Conservation (phyloP, 2,113 vertebrate species). For the Eolophus roseicapilla region DNA sequence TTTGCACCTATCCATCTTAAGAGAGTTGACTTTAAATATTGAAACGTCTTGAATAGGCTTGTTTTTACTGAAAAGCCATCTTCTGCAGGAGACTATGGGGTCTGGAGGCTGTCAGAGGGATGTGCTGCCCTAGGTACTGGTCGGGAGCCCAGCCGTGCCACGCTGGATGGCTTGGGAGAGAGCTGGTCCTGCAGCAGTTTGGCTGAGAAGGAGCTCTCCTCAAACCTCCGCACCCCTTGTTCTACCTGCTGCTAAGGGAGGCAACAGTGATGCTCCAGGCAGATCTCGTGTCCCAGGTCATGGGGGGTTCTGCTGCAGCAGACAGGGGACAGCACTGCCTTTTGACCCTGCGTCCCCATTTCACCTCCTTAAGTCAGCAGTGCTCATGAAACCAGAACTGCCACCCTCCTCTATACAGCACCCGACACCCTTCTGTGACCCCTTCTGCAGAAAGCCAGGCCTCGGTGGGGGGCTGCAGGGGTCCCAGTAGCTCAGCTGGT, state of each 20-base stretch:
- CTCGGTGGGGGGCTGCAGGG: rapidly evolving
- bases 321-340: background rate
- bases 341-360: background rate
- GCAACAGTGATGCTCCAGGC: background rate
- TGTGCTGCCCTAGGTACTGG: background rate
- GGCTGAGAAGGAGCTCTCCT: background rate
- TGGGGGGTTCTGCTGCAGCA: background rate
- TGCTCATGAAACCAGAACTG: background rate
- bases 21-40: background rate
- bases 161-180: background rate
- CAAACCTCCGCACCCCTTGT: background rate
- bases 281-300: background rate
- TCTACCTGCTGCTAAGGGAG: background rate
- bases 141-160: background rate
- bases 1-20: background rate
- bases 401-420: background rate
- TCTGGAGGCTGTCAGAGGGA: background rate
- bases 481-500: background rate
- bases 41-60: background rate
- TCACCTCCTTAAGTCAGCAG: background rate
- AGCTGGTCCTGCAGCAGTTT: background rate
- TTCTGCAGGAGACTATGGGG: background rate
- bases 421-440: rapidly evolving
- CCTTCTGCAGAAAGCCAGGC: background rate
- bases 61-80: background rate